A percentile compares a stretch with the other conserved stretches of the same genome.
Evolutionary conservation across 2,113 vertebrate species (phyloP).

Genomic region (Orthonyx spaldingii): DNA sequence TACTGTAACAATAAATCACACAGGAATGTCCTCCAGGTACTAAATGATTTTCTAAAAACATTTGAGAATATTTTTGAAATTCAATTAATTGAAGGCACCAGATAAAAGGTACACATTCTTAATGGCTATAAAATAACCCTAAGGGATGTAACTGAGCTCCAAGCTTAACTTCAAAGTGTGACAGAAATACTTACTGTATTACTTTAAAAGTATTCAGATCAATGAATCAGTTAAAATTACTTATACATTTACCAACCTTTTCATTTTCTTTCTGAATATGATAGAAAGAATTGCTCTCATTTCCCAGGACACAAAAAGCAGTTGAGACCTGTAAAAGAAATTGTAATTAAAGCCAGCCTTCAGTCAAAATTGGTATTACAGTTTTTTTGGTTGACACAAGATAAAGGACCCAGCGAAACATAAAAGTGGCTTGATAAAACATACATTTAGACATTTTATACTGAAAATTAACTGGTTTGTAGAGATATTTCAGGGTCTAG

Average conservation of each 20-base stretch:
- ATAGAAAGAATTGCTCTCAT: constrained; percentile 49
- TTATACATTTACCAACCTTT: constrained; percentile 68
- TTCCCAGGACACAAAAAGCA: constrained; percentile 45
- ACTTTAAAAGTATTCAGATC: constrained; percentile 71
- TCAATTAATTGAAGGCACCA: constrained; percentile 81
- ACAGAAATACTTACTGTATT: constrained; percentile 69
- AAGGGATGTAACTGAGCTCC: constrained; percentile 61
- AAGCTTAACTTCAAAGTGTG: constrained; percentile 75
- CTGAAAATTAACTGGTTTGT: constrained; percentile 23
- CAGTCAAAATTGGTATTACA: constrained; percentile 40
- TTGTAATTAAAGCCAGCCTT: constrained; percentile 60
- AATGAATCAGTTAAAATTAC: constrained; percentile 74
- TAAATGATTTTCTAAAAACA: constrained; percentile 66
- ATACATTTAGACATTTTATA: constrained; percentile 47
- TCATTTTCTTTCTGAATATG: constrained; percentile 67
- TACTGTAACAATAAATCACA: constrained; percentile 73
- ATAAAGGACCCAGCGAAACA: constrained; percentile 55
- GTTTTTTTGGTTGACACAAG: constrained; percentile 62
- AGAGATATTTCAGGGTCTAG: background rate
- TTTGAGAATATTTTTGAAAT: constrained; percentile 78
- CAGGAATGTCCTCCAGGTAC: constrained; percentile 68
- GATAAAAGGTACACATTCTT: constrained; percentile 80
- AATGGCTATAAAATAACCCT: constrained; percentile 76
- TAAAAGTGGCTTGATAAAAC: constrained; percentile 63
- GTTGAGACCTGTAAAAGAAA: constrained; percentile 65